phyloP scores from a whole-genome alignment of 2,113 vertebrate species.

The Brachyistius frenatus region DNA sequence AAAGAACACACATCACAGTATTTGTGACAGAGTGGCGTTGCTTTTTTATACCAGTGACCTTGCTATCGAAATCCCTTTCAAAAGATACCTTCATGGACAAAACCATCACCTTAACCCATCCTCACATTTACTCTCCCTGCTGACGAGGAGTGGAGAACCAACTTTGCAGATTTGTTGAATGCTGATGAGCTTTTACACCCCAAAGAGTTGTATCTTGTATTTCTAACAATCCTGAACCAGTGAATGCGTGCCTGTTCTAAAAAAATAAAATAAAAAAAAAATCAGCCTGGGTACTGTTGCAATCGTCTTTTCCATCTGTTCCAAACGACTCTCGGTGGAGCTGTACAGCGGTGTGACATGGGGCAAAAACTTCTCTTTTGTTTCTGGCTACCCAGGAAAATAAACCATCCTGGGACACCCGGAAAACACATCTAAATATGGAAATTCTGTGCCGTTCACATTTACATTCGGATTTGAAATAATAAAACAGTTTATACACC shows the following conservation, averaged over 20 bases:
- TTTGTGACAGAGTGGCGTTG: slow-evolving; percentile 63
- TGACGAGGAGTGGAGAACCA: slow-evolving; percentile 48
- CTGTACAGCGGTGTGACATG: slow-evolving; percentile 55
- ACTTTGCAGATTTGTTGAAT: slow-evolving; percentile 66
- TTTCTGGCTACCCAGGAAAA: slow-evolving; percentile 53
- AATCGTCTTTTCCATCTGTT: slow-evolving; percentile 72
- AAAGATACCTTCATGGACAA: slow-evolving; percentile 69
- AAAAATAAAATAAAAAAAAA: slow-evolving; percentile 27
- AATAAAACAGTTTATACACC: slow-evolving; percentile 40
- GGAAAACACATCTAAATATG: slow-evolving; percentile 58
- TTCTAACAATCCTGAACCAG: slow-evolving; percentile 64
- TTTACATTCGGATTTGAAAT: slow-evolving; percentile 47
- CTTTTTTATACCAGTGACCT: slow-evolving; percentile 68
- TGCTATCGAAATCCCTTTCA: slow-evolving; percentile 69
- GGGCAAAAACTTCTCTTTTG: slow-evolving; percentile 56
- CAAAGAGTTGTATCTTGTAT: slow-evolving; percentile 62
- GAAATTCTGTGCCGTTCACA: slow-evolving; percentile 26
- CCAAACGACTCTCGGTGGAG: slow-evolving; percentile 66
- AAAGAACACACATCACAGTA: slow-evolving; percentile 67
- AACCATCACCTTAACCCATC: slow-evolving; percentile 52
- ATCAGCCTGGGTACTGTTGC: slow-evolving; percentile 39
- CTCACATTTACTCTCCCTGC: slow-evolving; percentile 45
- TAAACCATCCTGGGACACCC: slow-evolving; percentile 38
- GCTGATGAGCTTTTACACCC: slow-evolving; percentile 64
- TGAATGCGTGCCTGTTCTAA: slow-evolving; percentile 49